Evolutionary conservation across 2,797 vertebrate genomes (phyloP).

Genomic region (Streptopelia turtur): DNA sequence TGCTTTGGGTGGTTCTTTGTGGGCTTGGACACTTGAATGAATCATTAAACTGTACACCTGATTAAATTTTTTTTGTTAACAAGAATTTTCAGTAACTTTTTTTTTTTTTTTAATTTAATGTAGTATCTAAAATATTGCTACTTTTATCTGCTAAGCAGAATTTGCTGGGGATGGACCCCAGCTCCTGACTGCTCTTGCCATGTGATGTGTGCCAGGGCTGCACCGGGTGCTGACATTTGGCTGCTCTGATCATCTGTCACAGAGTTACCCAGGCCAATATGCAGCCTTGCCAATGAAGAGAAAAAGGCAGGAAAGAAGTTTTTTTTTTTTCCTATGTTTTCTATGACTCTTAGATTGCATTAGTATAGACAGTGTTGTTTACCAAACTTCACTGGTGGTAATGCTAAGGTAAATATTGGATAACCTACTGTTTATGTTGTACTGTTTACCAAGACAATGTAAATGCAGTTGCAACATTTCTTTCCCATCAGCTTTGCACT

Average conservation of each 20-base stretch:
- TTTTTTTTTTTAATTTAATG: not conserved
- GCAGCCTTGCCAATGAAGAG: not conserved
- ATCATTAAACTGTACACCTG: not conserved
- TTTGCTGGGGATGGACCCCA: not conserved
- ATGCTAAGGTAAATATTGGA: not conserved
- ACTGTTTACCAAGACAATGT: not conserved
- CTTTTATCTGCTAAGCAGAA: not conserved
- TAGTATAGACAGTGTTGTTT: not conserved
- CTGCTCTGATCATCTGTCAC: not conserved
- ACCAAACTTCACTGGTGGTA: not conserved
- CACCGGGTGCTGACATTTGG: not conserved
- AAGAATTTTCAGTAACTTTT: not conserved
- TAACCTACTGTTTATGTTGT: not conserved
- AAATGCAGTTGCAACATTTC: not conserved
- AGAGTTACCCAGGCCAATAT: accelerated
- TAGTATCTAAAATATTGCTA: not conserved
- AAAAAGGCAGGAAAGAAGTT: not conserved
- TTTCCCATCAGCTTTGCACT: not conserved
- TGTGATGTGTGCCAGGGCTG: not conserved
- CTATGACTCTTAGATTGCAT: not conserved
- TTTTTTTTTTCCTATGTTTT: accelerated
- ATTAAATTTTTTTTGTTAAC: not conserved
- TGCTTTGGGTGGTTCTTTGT: not conserved
- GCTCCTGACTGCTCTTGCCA: not conserved
- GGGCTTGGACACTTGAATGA: not conserved